phyloP scores from a whole-genome alignment of 2,888 invertebrate genomes.

The Cosmopolites sordidus region DNA sequence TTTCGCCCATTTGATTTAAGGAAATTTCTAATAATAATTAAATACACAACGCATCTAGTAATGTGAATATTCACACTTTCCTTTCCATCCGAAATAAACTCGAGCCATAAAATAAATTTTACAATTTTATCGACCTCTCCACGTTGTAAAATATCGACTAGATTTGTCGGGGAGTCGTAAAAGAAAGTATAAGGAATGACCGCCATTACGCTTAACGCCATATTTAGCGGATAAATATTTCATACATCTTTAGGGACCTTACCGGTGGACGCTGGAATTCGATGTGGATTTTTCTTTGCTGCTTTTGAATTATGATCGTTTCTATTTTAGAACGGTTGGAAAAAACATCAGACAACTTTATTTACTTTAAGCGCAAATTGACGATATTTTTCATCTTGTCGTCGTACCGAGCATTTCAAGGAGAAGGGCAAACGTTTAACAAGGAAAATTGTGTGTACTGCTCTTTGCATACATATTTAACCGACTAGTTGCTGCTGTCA shows the following conservation, averaged over 20 bases:
- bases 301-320: constrained; percentile 17
- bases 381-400: constrained; percentile 13
- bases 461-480: too few relatives aligned
- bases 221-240: constrained; percentile 25
- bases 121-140: not conserved
- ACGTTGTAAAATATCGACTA: not conserved
- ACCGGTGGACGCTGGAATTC: constrained; percentile 19
- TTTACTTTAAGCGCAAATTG: constrained; percentile 22
- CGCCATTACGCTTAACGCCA: constrained; percentile 22
- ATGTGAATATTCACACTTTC: too few relatives aligned
- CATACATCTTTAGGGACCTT: constrained; percentile 21
- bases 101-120: not conserved
- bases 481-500: too few relatives aligned
- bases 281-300: constrained; percentile 15
- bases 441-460: too few relatives aligned
- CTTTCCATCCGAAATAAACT: too few relatives aligned
- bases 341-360: constrained; percentile 23
- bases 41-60: too few relatives aligned
- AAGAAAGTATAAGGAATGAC: constrained; percentile 19
- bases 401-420: too few relatives aligned
- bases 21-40: too few relatives aligned
- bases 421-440: too few relatives aligned
- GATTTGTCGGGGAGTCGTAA: constrained; percentile 4
- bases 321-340: constrained; percentile 17
- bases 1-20: too few relatives aligned